Evolutionary conservation across 2,888 invertebrate genomes (phyloP), one percentile per base, ranked within the genome.

Genomic region (Geotrupes spiniger): DNA sequence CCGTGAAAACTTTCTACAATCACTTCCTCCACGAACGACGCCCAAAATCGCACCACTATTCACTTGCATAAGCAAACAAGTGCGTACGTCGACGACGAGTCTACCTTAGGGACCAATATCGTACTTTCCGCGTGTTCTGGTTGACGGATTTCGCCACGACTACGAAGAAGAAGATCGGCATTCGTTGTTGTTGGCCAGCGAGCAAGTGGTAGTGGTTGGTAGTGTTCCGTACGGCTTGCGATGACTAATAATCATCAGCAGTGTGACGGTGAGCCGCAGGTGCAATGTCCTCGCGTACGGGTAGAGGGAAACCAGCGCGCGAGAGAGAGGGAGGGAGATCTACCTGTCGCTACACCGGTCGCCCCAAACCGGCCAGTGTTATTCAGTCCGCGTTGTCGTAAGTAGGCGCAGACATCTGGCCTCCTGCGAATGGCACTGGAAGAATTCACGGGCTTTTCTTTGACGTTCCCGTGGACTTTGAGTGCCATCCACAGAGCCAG

Each of bases 401-500:
- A 48, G 42, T 38, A 42, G 48, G 42, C 42, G 40, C 43, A 42
- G 21, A 43, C 49, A 49, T 49, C 56, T 57, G 69, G 68, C 68
- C 84, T 84, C 68, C 84, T 84, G 82, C 82, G 82, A 85, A 86
- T 86, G 86, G 86, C 86, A 86, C 86, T 86, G 85, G 85, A 85
- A 86, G 86, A 85, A 86, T 86, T 86, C 86, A 86, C 86, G 86
- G 85, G 85, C 82, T 80, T 73, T 67, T 73, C 77, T 76, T 63
- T 61, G 63, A 64, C 66, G 74, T 67, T 71, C 81, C 81, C 83
- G 83, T 83, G 83, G 76, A 79, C 81, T 82, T 81, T 81, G 80
- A 81, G 83, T 83, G 82, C 81, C 82, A 82, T 83, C 81, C 72
- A 61, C 70, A 70, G 72, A 66, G 68, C 61, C 67, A 54, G 57